Base-by-base conservation (phyloP, 2,797 vertebrate species). In the Fringilla coelebs region DNA sequence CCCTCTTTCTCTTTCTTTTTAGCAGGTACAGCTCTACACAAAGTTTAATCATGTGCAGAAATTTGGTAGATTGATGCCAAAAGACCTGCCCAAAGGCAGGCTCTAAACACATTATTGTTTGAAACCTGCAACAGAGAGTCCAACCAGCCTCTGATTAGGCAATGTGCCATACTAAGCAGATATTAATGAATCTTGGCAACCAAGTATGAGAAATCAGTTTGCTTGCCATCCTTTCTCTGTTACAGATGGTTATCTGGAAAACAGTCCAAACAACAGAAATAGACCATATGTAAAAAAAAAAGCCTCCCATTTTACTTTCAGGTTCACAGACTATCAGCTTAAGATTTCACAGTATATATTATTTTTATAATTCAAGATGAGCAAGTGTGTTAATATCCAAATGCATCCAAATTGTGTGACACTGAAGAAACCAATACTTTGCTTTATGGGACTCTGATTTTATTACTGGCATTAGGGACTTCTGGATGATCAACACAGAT, bases 161-260 rank as follows among this genome's bases (percentile, higher is more conserved):
- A 94, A 31, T 4, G 6, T 66, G 93, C 96, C 95, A 97, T 70
- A 32, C 86, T 89, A 91, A 90, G 95, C 93, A 96, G 82, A 92
- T 96, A 97, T 93, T 94, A 93, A 96, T 89, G 94, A 93, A 90
- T 96, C 90, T 93, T 97, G 95, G 95, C 96, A 96, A 85, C 48
- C 58, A 72, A 92, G 60, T 62, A 80, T 45, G 89, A 95, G 74
- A 88, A 93, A 91, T 93, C 91, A 65, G 80, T 89, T 96, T 90
- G 67, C 85, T 87, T 92, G 81, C 84, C 92, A 96, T 96, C 90
- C 63, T 92, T 88, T 85, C 83, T 52, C 57, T 86, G 82, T 79
- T 94, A 82, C 93, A 97, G 88, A 96, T 96, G 94, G 95, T 88
- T 95, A 94, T 92, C 89, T 96, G 92, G 93, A 97, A 97, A 94